These are phyloP conservation scores for Sebastes dallii DNA, from an alignment of 2,797 vertebrate genomes.

Conservation along the genomic window DNA sequence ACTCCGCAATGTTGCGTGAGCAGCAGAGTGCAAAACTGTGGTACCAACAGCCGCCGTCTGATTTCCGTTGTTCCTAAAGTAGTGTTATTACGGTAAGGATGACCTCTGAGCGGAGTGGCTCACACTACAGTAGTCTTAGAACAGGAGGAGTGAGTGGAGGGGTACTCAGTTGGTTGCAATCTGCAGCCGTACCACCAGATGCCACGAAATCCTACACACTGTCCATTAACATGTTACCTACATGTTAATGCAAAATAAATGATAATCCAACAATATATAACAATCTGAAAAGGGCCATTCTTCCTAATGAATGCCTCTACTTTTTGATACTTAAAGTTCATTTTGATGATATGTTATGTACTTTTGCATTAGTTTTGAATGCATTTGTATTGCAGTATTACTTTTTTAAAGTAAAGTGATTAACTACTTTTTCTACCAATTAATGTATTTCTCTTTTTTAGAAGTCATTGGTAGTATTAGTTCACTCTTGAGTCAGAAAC, in stretches of 20 bases:
- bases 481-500: background rate
- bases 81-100: too few relatives aligned
- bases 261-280: background rate
- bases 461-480: background rate
- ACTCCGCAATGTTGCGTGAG: too few relatives aligned
- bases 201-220: too few relatives aligned
- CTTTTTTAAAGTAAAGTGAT: background rate
- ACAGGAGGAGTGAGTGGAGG: accelerated
- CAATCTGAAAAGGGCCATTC: background rate
- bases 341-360: background rate
- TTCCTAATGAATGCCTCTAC: background rate
- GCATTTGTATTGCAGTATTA: background rate
- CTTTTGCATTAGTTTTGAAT: background rate
- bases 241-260: background rate
- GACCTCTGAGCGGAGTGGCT: too few relatives aligned
- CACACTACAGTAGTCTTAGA: too few relatives aligned
- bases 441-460: background rate
- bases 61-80: too few relatives aligned
- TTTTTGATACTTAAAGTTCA: background rate
- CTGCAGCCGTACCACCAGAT: too few relatives aligned
- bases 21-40: too few relatives aligned
- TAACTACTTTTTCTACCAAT: background rate
- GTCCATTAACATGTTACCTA: background rate
- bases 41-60: accelerated
- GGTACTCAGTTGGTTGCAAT: too few relatives aligned